Conservation (phyloP, 92 coral and sea anemone genomes). For the Phymanthus crucifer region DNA sequence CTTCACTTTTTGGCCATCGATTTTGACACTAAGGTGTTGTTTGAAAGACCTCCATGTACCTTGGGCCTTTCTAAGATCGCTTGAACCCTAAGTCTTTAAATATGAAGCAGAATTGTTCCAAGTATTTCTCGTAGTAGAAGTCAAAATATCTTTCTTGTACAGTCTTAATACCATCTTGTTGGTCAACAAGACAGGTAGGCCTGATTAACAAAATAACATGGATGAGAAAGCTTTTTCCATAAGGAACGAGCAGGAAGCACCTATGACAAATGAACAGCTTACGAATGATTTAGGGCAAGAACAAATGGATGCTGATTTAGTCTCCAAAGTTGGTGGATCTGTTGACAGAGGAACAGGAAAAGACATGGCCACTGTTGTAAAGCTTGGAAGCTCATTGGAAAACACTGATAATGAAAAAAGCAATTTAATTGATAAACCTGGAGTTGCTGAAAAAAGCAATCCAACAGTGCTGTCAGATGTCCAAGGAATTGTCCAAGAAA, state of each 20-base stretch:
- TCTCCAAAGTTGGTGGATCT: not conserved
- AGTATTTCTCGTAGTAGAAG: not conserved
- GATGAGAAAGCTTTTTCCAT: not conserved
- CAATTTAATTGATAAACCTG: not conserved
- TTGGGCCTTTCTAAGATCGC: not conserved
- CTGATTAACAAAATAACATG: not conserved
- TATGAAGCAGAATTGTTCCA: not conserved
- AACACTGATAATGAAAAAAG: not conserved
- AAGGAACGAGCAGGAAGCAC: not conserved
- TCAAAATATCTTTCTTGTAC: not conserved
- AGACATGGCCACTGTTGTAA: not conserved
- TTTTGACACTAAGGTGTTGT: not conserved
- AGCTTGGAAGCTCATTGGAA: not conserved
- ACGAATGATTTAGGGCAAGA: no score
- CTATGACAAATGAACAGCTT: not conserved
- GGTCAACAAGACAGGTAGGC: not conserved
- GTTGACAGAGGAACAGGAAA: not conserved
- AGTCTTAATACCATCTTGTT: not conserved
- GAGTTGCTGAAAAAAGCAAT: not conserved
- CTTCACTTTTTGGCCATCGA: not conserved
- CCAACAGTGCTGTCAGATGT: not conserved
- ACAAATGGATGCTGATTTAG: not conserved
- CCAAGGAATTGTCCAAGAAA: not conserved
- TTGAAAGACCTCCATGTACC: not conserved
- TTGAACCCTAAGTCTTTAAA: not conserved